These are phyloP conservation scores for Protobothrops mucrosquamatus DNA, from an alignment of 2,113 vertebrate genomes.

Conservation along the genomic window DNA sequence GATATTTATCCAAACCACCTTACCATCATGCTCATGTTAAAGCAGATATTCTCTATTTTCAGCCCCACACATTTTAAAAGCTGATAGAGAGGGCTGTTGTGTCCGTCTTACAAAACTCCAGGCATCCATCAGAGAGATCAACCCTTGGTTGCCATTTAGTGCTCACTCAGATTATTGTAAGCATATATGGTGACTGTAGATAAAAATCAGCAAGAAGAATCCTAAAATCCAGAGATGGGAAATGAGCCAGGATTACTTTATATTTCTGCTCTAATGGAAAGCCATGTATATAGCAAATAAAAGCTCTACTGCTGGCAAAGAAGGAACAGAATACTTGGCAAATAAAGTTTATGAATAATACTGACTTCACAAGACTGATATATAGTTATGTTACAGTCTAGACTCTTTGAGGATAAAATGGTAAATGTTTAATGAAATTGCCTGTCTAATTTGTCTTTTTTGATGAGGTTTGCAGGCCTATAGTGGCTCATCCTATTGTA, in stretches of 20 bases:
- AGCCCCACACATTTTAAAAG: neutral
- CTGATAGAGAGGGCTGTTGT: too few species aligned
- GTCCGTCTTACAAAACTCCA: neutral
- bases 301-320: neutral
- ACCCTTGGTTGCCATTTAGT: neutral
- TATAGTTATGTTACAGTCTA: neutral
- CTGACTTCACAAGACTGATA: neutral
- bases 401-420: neutral
- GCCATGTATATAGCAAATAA: neutral
- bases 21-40: neutral
- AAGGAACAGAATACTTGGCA: neutral
- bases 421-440: slow-evolving; percentile 2
- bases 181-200: neutral
- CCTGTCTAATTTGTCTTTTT: neutral
- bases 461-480: neutral
- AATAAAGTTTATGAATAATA: neutral
- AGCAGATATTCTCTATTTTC: neutral
- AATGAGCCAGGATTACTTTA: neutral
- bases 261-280: neutral
- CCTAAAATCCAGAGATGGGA: neutral
- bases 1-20: neutral
- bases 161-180: neutral
- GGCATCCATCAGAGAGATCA: neutral
- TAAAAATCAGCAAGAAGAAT: neutral
- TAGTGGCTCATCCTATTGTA: neutral